These are phyloP conservation scores for Antheraea assamensis DNA, from an alignment of 2,888 invertebrate genomes.

Conservation along the genomic window DNA sequence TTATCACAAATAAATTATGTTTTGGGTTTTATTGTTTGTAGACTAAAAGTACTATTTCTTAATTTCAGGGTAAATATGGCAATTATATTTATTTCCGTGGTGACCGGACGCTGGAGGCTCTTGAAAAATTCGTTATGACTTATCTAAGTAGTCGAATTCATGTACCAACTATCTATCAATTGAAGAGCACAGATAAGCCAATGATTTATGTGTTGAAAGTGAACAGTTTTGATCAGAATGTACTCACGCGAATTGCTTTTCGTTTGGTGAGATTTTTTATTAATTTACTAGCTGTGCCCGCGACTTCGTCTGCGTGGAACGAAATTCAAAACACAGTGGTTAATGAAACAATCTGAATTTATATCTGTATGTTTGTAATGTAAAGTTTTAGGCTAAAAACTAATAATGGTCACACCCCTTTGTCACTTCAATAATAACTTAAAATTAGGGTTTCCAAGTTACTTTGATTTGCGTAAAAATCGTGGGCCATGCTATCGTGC, in stretches of 20 bases:
- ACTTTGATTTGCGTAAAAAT: too few relatives aligned
- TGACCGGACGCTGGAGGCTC: constrained; percentile 78
- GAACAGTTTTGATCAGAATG: constrained; percentile 80
- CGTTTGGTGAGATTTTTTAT: constrained; percentile 84
- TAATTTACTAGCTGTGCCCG: too few relatives aligned
- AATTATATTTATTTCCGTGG: constrained; percentile 84
- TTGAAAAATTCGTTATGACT: constrained; percentile 85
- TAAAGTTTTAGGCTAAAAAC: too few relatives aligned
- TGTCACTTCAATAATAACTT: too few relatives aligned
- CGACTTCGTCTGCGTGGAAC: too few relatives aligned
- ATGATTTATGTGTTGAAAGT: constrained; percentile 77
- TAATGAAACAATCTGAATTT: too few relatives aligned
- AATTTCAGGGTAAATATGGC: constrained; percentile 71
- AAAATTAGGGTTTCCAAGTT: too few relatives aligned
- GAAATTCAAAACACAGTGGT: too few relatives aligned
- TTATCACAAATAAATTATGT: not conserved
- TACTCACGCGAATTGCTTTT: constrained; percentile 85
- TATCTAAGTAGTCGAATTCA: constrained; percentile 68
- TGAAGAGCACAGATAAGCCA: constrained; percentile 55
- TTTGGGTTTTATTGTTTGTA: not conserved
- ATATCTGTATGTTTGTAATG: too few relatives aligned
- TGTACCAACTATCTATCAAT: constrained; percentile 49
- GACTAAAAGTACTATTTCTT: constrained; percentile 19
- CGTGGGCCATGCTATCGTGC: too few relatives aligned
- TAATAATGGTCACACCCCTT: too few relatives aligned